A percentile compares a stretch with the other conserved stretches of the same genome.
Conservation (phyloP, 1,140 invertebrate species). For the Drosophila rufa region DNA sequence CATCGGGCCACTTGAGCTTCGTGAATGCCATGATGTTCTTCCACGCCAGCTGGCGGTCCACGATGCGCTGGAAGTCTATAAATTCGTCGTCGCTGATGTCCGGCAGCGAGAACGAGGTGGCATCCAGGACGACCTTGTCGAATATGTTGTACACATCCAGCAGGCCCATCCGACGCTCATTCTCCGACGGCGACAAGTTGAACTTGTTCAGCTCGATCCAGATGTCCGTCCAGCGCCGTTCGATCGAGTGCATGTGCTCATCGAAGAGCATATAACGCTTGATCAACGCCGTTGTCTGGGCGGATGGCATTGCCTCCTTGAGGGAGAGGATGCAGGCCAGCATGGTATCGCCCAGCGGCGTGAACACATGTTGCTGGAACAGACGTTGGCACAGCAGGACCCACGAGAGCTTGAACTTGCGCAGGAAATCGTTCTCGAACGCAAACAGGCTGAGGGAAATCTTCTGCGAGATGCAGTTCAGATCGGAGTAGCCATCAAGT, state of each 20-base stretch:
- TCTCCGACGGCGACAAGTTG: slow-evolving; percentile 78
- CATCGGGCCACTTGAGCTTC: slow-evolving; percentile 80
- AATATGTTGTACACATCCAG: slow-evolving; percentile 83
- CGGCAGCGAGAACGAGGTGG: slow-evolving; percentile 76
- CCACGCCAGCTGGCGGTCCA: slow-evolving; percentile 81
- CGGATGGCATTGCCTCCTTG: slow-evolving; percentile 72
- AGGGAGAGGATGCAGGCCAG: slow-evolving; percentile 79
- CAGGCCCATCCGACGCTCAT: slow-evolving; percentile 74
- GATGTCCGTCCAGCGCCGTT: slow-evolving; percentile 79
- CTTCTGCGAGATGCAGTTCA: slow-evolving; percentile 80
- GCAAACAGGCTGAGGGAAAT: slow-evolving; percentile 81
- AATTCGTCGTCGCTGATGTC: slow-evolving; percentile 80
- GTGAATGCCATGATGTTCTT: slow-evolving; percentile 83
- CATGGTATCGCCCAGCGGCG: slow-evolving; percentile 76
- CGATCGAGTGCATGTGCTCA: slow-evolving; percentile 82
- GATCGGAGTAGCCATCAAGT: slow-evolving; percentile 81
- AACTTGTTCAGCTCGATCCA: slow-evolving; percentile 82
- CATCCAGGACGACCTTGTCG: slow-evolving; percentile 80
- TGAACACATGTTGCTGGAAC: slow-evolving; percentile 84
- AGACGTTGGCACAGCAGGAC: slow-evolving; percentile 81
- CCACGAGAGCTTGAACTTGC: slow-evolving; percentile 83
- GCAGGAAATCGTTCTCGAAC: slow-evolving; percentile 82
- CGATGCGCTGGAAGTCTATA: slow-evolving; percentile 78
- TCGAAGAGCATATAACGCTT: slow-evolving; percentile 83
- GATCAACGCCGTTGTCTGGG: slow-evolving; percentile 70